Evolutionary conservation across 2,113 vertebrate species (phyloP).

Genomic region (Panthera uncia): DNA sequence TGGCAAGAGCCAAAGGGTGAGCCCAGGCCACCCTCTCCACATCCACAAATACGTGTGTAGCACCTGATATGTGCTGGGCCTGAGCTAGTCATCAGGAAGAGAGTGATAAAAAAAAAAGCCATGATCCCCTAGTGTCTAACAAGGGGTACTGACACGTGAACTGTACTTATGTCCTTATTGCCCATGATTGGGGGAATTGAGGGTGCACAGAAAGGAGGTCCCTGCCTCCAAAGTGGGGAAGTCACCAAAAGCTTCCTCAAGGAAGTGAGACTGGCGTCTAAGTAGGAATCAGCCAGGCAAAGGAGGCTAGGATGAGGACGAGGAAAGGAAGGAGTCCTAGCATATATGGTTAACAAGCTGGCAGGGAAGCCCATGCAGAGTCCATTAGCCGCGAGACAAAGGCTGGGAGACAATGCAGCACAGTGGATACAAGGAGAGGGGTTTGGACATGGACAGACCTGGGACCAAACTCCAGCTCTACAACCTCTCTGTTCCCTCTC

Average conservation of each 20-base stretch:
- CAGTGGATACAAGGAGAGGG: background rate
- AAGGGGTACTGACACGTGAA: background rate
- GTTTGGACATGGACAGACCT: background rate
- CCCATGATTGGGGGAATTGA: background rate
- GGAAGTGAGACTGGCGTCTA: background rate
- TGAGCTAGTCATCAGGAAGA: background rate
- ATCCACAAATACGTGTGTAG: background rate
- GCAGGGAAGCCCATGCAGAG: too few species aligned
- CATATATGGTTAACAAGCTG: accelerated
- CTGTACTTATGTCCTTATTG: background rate
- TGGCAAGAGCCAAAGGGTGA: background rate
- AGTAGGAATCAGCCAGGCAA: background rate
- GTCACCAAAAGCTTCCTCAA: background rate
- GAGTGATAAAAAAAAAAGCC: background rate
- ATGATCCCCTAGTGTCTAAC: background rate
- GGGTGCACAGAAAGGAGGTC: background rate
- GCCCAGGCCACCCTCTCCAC: background rate
- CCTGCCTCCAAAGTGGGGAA: background rate
- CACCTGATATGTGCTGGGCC: background rate
- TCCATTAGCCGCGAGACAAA: background rate
- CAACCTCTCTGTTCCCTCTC: background rate
- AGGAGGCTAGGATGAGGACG: background rate
- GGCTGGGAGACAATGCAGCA: accelerated
- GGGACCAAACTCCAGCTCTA: background rate
- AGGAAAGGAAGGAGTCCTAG: background rate